Base-by-base conservation (phyloP, 2,888 invertebrate species). In the Sesia apiformis region DNA sequence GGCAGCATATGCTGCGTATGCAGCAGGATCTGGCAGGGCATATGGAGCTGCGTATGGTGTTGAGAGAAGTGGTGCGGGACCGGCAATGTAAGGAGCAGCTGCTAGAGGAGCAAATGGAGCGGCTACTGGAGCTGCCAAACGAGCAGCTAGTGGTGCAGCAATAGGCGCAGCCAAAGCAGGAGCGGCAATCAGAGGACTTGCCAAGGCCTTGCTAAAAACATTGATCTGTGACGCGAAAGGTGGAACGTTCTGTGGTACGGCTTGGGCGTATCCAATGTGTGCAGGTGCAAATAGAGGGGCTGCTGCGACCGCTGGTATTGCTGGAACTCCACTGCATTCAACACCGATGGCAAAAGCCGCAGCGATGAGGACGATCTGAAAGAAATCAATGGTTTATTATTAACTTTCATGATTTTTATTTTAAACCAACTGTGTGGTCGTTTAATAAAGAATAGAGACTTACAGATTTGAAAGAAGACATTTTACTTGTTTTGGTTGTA, bases 151-250 rank as follows among this genome's bases (percentile, higher is more conserved):
- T 7, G 60, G 59, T 5, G 65, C 63, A n/a, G 66, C 71, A 1
- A 71, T 52, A 4, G 72, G 70, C 52, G 52, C 54, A 53, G 51
- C 40, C 40, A 46, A 42, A 39, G 39, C 50, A 38, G 57, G 57
- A 3, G 78, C 74, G 54, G 90, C 86, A 38, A 87, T 64, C n/a
- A 79, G 60, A 39, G 84, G 78, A 51, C 76, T 84, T 4, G 38
- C 52, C 1, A 87, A 64, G 42, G 84, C 83, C 63, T 80, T 85
- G 58, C 79, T 91, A 58, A 89, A 88, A 5, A 92, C 85, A 74
- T 84, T 93, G 56, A 92, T 78, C 73, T 93, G 92, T 3, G 92
- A 90, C 3, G 92, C 92, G 63, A 91, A 92, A 3, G 93, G 93
- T 52, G 92, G 90, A 50, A 92, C 83, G 62, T 92, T 93, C 61